Evolutionary conservation across 2,888 invertebrate species (phyloP).

Genomic region (Meandrusa payeni): DNA sequence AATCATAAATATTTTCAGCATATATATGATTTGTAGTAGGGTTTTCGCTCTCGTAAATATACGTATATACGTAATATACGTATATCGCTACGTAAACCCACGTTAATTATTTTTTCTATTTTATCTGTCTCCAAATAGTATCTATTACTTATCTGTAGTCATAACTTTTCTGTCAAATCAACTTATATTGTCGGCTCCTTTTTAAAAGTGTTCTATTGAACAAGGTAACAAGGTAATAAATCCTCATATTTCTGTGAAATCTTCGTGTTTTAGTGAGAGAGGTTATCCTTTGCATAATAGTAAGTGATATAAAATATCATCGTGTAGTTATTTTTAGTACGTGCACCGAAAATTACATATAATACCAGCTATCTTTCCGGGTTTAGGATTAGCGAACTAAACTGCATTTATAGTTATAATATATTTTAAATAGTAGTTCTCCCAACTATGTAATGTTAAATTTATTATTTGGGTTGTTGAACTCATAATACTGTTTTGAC

Average conservation of each 20-base stretch:
- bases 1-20: background rate
- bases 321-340: slow-evolving; percentile 7
- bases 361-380: slow-evolving; percentile 5
- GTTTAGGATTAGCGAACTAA: background rate
- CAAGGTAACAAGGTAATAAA: slow-evolving; percentile 57
- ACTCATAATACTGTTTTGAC: no score
- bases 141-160: slow-evolving; percentile 3
- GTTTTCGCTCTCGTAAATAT: no score
- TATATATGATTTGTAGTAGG: no score
- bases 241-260: slow-evolving; percentile 42
- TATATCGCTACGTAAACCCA: no score
- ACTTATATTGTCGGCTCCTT: slow-evolving; percentile 26
- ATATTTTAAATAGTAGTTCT: no score
- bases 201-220: slow-evolving; percentile 29
- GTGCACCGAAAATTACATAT: slow-evolving; percentile 4
- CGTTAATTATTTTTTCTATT: no score
- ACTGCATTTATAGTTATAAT: background rate
- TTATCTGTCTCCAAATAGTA: background rate
- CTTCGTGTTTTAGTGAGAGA: slow-evolving; percentile 31
- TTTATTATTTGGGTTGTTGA: no score
- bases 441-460: no score
- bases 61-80: no score
- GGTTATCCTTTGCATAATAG: slow-evolving; percentile 20
- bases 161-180: slow-evolving; percentile 32
- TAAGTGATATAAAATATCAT: slow-evolving; percentile 3